Percentiles rank a stretch among this genome's conserved stretches.
Evolutionary conservation across 2,113 vertebrate species (phyloP).

Genomic region (human (Homo sapiens)): GRCh38 chr12:109276001-109276500

Average conservation of each 20-base stretch:
- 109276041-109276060: not conserved
- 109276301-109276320: not conserved
- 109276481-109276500: rapidly evolving
- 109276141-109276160: not conserved
- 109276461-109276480: not conserved
- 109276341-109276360: not conserved
- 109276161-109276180: rapidly evolving
- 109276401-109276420: rapidly evolving
- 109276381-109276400: rapidly evolving
- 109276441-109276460: not conserved
- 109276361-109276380: not conserved
- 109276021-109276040: no score
- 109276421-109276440: rapidly evolving
- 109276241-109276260: not conserved
- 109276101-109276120: no score
- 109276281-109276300: not conserved
- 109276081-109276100: no score
- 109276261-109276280: not conserved
- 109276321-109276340: not conserved
- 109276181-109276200: not conserved
- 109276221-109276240: not conserved
- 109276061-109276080: no score
- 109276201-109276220: rapidly evolving
- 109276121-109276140: not conserved
- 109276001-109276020: no score